Base-by-base conservation (phyloP, 2,113 vertebrate genomes). In the Ia io region DNA sequence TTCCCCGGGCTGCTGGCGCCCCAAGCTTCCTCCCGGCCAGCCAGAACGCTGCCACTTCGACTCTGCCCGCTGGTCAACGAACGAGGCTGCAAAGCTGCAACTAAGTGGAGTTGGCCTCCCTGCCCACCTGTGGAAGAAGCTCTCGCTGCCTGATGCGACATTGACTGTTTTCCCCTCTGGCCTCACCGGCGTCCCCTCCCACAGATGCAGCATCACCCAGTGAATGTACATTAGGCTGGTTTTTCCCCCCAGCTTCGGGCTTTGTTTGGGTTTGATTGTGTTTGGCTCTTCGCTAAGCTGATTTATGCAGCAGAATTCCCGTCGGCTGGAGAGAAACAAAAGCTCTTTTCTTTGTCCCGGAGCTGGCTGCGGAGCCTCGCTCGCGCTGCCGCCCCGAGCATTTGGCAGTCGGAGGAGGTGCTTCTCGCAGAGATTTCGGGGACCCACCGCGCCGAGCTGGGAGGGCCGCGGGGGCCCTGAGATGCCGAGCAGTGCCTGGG, bases 281-380 rank as follows among this genome's bases (percentile, higher is more conserved):
- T 95, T 96, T 93, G 97, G 95, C 97, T 96, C 90, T 92, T 74
- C n/a, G 88, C 95, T 93, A 92, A 97, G 96, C 97, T 97, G 97
- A 97, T 97, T 97, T 96, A 97, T 96, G 97, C 96, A 85, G 97
- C 97, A 92, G 95, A 88, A 96, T 95, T 96, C 91, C 93, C 84
- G 53, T 84, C 95, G 90, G 95, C 96, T 90, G 90, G 77, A 89
- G 82, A 90, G 95, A 93, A 96, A 97, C 97, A 97, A 97, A 97
- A 97, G 97, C 96, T 85, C 97, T 96, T 97, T 97, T 97, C 97
- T 97, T 97, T 97, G 97, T 97, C 97, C 96, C 51, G 44, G 95
- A 91, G 95, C 82, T 7, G 90, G 94, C 93, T 79, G 93, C 32
- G 13, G 53, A 96, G 92, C 63, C 77, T 30, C 9, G 92, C 89